Conservation (phyloP, 2,797 vertebrate genomes). For the Sebastes flavidus region DNA sequence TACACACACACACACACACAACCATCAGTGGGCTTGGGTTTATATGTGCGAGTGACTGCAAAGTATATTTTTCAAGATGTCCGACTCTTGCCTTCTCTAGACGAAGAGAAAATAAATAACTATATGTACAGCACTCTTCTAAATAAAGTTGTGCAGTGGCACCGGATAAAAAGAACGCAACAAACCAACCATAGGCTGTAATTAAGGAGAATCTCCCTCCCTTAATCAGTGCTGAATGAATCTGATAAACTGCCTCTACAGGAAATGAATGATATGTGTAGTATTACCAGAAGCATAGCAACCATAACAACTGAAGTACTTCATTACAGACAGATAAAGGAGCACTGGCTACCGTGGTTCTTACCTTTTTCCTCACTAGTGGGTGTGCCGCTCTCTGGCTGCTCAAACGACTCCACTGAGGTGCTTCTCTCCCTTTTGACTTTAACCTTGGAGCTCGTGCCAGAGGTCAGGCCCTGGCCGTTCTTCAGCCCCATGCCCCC, state of each 20-base stretch:
- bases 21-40: constrained; percentile 4
- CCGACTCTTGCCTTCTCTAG: background rate
- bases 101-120: background rate
- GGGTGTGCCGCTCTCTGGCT: constrained; percentile 94
- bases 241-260: background rate
- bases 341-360: background rate
- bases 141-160: background rate
- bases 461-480: constrained; percentile 89
- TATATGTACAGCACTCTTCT: background rate
- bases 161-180: background rate
- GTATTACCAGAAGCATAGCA: background rate
- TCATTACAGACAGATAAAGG: background rate
- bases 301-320: background rate
- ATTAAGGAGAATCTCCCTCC: background rate
- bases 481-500: constrained; percentile 98
- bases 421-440: constrained; percentile 97
- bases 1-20: constrained; percentile 46
- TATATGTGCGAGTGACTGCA: background rate
- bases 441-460: constrained; percentile 95
- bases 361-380: constrained; percentile 95
- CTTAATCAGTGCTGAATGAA: background rate
- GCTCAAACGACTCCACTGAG: constrained; percentile 97
- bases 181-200: background rate
- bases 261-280: background rate
- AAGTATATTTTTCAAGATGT: constrained; percentile 11